These are phyloP conservation scores for Pangasianodon hypophthalmus DNA, from an alignment of 2,113 vertebrate genomes.

Conservation along the genomic window DNA sequence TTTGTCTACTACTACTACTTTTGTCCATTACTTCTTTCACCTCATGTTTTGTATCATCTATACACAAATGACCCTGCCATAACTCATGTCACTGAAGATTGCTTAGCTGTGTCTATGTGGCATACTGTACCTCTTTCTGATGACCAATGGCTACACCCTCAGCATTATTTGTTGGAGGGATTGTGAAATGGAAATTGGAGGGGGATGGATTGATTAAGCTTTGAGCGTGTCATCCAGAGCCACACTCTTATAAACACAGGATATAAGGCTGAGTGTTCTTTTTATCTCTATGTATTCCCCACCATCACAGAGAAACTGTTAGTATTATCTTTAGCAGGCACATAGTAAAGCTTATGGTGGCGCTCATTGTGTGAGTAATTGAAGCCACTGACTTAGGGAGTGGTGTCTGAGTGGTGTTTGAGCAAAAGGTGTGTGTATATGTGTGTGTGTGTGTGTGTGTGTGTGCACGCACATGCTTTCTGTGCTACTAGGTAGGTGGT, in stretches of 20 bases:
- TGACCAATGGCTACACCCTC: constrained; percentile 42
- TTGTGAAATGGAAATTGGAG: not conserved
- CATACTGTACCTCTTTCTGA: constrained; percentile 38
- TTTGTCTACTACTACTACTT: not conserved
- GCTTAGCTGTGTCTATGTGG: not conserved
- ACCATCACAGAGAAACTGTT: constrained; percentile 87
- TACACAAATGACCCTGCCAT: no score
- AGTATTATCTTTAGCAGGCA: constrained; percentile 92
- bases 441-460: no score
- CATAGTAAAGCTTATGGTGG: constrained; percentile 90
- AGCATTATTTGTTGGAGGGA: constrained; percentile 28
- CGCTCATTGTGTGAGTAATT: constrained; percentile 90
- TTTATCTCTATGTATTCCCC: constrained; percentile 65
- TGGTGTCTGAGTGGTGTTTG: not conserved
- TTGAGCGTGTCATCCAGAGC: constrained; percentile 45
- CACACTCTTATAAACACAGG: constrained; percentile 37
- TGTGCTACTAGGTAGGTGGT: no score
- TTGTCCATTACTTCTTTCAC: not conserved
- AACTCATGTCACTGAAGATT: no score
- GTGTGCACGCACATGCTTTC: no score
- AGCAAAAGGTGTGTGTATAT: no score
- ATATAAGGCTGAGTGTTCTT: constrained; percentile 32
- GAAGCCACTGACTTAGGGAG: constrained; percentile 57
- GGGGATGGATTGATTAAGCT: no score
- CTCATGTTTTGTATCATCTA: not conserved